Conservation (phyloP, 2,888 invertebrate species). For the Aphidoletes aphidimyza region DNA sequence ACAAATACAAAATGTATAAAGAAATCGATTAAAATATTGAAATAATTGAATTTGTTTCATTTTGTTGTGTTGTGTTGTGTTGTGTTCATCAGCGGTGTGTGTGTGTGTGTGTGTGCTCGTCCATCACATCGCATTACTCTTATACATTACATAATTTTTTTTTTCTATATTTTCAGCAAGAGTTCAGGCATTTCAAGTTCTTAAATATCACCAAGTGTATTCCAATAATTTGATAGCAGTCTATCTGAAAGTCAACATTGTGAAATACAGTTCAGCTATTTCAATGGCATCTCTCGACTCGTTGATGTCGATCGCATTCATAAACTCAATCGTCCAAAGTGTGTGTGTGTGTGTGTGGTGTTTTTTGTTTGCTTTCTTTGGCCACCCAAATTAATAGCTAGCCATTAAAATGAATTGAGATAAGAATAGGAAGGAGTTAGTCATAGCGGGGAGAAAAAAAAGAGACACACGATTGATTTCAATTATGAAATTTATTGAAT, state of each 20-base stretch:
- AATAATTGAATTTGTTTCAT: slow-evolving; percentile 7
- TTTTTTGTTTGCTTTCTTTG: not conserved
- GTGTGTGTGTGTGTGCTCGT: not conserved
- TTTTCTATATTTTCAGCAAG: no score
- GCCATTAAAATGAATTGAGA: not conserved
- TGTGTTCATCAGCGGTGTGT: not conserved
- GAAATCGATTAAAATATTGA: not conserved
- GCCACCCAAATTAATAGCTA: slow-evolving; percentile 3
- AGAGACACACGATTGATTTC: not conserved
- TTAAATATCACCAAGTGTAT: no score
- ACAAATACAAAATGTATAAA: not conserved
- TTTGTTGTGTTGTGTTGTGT: not conserved
- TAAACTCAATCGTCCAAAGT: not conserved
- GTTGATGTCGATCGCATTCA: no score
- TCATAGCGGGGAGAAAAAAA: not conserved
- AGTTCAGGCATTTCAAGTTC: no score
- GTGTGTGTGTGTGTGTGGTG: not conserved
- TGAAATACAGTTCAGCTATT: not conserved
- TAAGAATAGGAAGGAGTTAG: no score
- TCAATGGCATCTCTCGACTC: not conserved
- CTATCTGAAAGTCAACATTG: no score
- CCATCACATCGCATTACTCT: no score
- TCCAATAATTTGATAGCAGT: slow-evolving; percentile 17
- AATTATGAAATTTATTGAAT: not conserved
- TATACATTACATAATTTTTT: no score